Conservation (phyloP, 2,797 vertebrate genomes). For the Lagocephalus sceleratus region DNA sequence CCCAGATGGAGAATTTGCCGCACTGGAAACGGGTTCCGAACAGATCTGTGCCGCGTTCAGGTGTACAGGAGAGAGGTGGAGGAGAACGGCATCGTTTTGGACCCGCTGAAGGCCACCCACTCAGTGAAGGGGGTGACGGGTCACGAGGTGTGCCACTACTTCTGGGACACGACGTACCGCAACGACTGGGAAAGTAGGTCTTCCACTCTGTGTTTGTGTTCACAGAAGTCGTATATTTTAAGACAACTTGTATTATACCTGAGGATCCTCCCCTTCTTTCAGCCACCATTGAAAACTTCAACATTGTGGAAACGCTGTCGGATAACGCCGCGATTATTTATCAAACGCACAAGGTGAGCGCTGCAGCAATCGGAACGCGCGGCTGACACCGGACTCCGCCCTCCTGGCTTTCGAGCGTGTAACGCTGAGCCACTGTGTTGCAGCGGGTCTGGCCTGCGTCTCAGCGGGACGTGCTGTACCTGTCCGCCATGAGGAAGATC, state of each 20-base stretch:
- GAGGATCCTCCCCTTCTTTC: conserved; percentile 21
- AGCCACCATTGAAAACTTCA: conserved; percentile 97
- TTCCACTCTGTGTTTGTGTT: fast-evolving
- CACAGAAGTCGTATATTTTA: fast-evolving
- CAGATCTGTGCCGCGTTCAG: conserved; percentile 57
- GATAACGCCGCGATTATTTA: conserved; percentile 90
- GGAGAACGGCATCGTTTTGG: conserved; percentile 94
- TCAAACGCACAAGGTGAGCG: conserved; percentile 92
- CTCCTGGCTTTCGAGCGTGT: not conserved
- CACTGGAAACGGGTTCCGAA: conserved; percentile 63
- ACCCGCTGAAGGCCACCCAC: conserved; percentile 96
- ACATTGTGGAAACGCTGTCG: conserved; percentile 90
- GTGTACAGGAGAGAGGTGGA: conserved; percentile 97
- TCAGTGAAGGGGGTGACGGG: conserved; percentile 94
- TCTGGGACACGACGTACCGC: conserved; percentile 93
- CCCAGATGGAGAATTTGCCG: not conserved
- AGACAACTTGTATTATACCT: not conserved
- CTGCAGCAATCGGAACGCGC: no score
- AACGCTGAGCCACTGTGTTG: not conserved
- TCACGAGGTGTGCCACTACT: conserved; percentile 94
- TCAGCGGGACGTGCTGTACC: conserved; percentile 93
- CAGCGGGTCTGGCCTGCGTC: conserved; percentile 98
- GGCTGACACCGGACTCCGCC: not conserved
- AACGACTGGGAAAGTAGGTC: conserved; percentile 95
- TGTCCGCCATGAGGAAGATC: conserved; percentile 93